Evolutionary conservation across 2,797 vertebrate species (phyloP), one percentile per base, ranked within the genome.

Genomic region (Pempheris klunzingeri): DNA sequence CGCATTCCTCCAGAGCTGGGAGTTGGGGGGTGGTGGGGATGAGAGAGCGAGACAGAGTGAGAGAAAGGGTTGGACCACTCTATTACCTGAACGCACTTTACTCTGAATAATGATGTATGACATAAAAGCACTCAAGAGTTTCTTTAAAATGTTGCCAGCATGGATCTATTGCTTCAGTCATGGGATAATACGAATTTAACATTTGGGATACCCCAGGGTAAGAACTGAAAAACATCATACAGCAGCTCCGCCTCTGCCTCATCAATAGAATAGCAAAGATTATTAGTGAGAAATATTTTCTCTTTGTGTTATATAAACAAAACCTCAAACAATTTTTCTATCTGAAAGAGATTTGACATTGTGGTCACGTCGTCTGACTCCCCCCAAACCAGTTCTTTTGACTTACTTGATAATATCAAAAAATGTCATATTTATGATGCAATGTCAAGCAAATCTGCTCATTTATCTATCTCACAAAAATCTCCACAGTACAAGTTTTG

Each of bases 41-140:
- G 55, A 72, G 62, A 17, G 46, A 34, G 55, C 20, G 58, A 53
- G 58, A 65, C n/a, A 74, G 69, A 74, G 64, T 38, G 53, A 67
- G 70, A 77, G 77, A 95, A 94, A 93, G 95, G 94, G 91, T 92
- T 90, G 91, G 94, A 93, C 92, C 94, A 96, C 94, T 96, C 95
- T 94, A 96, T 96, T 96, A 96, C 95, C 93, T 94, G 94, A 93
- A 94, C 86, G 90, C 94, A 95, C 96, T 95, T 96, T 93, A 91
- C 84, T 90, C 93, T 96, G 96, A 96, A 96, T 97, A 97, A 97
- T 96, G 95, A 93, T 94, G 93, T 95, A 95, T 95, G 95, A 96
- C 95, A 96, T 74, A 95, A 95, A 91, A 92, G 95, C 94, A 94
- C 95, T 96, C 94, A 94, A 93, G 95, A 95, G 95, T 95, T 96